Conservation (phyloP, 2,113 vertebrate genomes). For the Actenoides lindsayi region DNA sequence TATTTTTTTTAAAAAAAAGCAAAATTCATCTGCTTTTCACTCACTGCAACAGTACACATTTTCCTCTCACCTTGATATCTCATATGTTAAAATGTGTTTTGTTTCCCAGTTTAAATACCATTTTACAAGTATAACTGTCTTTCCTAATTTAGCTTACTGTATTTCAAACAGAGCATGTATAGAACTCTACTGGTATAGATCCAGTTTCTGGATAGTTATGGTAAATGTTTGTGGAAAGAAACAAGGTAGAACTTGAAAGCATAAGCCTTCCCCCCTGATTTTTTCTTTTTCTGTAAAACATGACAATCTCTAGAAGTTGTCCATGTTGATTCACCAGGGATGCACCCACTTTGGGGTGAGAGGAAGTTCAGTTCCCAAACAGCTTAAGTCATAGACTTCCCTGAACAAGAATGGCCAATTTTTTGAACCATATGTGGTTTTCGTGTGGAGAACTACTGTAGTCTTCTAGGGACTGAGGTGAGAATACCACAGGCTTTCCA, state of each 20-base stretch:
- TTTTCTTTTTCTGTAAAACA: not conserved
- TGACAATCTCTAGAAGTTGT: not conserved
- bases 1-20: not conserved
- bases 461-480: slow-evolving; percentile 47
- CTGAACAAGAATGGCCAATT: not conserved
- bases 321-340: not conserved
- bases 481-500: slow-evolving; percentile 26
- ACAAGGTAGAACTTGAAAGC: not conserved
- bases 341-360: not conserved
- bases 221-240: slow-evolving; percentile 21
- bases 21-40: not conserved
- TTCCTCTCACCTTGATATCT: not conserved
- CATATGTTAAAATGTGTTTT: not conserved
- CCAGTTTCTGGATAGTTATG: not conserved
- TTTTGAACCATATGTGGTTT: slow-evolving; percentile 40
- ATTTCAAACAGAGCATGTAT: not conserved
- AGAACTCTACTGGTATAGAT: not conserved
- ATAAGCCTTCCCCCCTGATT: not conserved
- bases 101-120: not conserved
- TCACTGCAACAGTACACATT: not conserved
- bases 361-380: slow-evolving; percentile 60
- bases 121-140: not conserved
- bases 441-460: slow-evolving; percentile 16
- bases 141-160: not conserved
- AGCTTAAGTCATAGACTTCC: slow-evolving; percentile 15